Evolutionary conservation across 2,888 invertebrate species (phyloP).

Genomic region (Mythimna ferrago): DNA sequence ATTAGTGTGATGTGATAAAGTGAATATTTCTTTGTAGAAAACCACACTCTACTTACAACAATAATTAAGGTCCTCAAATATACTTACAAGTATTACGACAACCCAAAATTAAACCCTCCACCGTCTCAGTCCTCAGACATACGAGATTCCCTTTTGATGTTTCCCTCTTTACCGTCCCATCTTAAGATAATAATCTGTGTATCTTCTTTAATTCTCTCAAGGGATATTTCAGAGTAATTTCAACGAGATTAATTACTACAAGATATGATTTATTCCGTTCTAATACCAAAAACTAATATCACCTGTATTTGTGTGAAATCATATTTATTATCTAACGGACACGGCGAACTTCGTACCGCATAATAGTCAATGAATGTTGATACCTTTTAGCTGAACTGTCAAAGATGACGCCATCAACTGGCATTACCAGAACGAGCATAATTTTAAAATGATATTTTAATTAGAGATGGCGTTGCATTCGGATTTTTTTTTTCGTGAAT

Average conservation of each 20-base stretch:
- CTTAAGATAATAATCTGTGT: slow-evolving; percentile 53
- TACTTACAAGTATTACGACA: slow-evolving; percentile 10
- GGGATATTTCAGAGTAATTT: slow-evolving; percentile 44
- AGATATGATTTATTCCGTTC: background rate
- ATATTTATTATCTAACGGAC: too few relatives aligned
- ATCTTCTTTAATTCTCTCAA: slow-evolving; percentile 48
- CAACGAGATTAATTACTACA: slow-evolving; percentile 48
- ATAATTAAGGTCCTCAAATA: slow-evolving; percentile 13
- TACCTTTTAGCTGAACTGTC: too few relatives aligned
- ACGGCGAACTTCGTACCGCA: too few relatives aligned
- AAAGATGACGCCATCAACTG: too few relatives aligned
- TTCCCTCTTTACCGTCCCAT: slow-evolving; percentile 35
- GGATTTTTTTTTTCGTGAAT: too few relatives aligned
- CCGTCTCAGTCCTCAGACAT: slow-evolving; percentile 26
- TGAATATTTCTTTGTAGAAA: background rate
- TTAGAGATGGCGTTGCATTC: too few relatives aligned
- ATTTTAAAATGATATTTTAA: too few relatives aligned
- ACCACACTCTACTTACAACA: background rate
- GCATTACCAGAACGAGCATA: too few relatives aligned
- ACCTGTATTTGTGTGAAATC: too few relatives aligned
- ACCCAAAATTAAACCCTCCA: slow-evolving; percentile 31
- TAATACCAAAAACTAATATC: too few relatives aligned
- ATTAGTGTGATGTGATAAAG: background rate
- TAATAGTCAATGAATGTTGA: too few relatives aligned
- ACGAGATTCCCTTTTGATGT: slow-evolving; percentile 62